Evolutionary conservation across 2,113 vertebrate genomes (phyloP).

Genomic region (Colaptes auratus): DNA sequence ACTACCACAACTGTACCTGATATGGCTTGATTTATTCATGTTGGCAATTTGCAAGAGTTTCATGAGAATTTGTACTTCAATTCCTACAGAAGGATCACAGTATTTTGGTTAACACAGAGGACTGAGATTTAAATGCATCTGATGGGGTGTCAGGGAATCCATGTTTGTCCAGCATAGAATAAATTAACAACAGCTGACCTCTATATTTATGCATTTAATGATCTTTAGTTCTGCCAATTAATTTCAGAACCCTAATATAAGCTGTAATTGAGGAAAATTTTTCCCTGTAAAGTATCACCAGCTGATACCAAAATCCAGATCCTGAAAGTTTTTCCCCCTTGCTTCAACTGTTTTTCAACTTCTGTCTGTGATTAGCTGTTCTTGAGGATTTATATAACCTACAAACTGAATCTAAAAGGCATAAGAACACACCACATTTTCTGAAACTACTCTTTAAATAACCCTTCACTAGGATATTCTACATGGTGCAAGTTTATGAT

Average conservation of each 20-base stretch:
- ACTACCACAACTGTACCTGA: not conserved
- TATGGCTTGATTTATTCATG: not conserved
- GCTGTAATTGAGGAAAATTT: not conserved
- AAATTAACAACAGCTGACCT: not conserved
- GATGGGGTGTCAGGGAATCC: not conserved
- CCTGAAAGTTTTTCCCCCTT: not conserved
- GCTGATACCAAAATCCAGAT: not conserved
- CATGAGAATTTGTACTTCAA: not conserved
- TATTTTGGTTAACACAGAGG: not conserved
- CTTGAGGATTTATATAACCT: not conserved
- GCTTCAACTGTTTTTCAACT: not conserved
- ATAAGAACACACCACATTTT: not conserved
- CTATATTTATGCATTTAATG: not conserved
- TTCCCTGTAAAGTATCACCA: not conserved
- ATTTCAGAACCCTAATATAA: not conserved
- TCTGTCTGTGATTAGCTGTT: not conserved
- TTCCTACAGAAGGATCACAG: not conserved
- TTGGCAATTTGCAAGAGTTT: not conserved
- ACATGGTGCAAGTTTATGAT: not conserved
- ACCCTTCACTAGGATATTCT: not conserved
- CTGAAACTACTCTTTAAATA: conserved; percentile 33
- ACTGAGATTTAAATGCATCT: not conserved
- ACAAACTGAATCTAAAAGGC: not conserved
- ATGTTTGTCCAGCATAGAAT: not conserved
- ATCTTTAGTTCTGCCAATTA: not conserved